These are phyloP conservation scores for Cosmia pyralina DNA, from an alignment of 2,888 invertebrate species.

Conservation along the genomic window DNA sequence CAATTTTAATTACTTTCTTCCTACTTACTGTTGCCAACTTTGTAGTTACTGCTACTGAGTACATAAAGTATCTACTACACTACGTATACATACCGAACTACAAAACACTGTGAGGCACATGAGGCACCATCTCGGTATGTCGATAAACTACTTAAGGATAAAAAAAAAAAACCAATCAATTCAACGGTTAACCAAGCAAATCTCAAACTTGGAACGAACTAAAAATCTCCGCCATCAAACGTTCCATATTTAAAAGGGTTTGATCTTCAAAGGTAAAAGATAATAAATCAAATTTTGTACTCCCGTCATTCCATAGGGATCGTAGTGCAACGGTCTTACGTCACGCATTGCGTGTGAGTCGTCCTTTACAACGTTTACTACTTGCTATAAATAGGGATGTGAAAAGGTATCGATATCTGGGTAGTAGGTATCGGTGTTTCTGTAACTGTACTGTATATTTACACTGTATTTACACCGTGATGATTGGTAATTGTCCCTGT, in stretches of 20 bases:
- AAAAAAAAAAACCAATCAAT: constrained; percentile 3
- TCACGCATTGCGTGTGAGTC: constrained; percentile 63
- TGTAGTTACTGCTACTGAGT: not conserved
- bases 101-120: not conserved
- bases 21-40: not conserved
- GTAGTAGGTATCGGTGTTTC: not conserved
- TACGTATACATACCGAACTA: not conserved
- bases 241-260: constrained; percentile 56
- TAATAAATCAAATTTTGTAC: constrained; percentile 64
- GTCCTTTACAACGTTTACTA: constrained; percentile 52
- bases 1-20: not conserved
- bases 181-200: constrained; percentile 42
- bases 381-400: constrained; percentile 50
- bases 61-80: not conserved
- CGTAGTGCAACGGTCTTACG: constrained; percentile 46
- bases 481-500: not conserved
- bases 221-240: constrained; percentile 24
- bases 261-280: constrained; percentile 60
- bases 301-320: constrained; percentile 51
- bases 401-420: not conserved
- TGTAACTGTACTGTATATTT: not conserved
- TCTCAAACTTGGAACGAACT: constrained; percentile 43
- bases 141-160: not conserved
- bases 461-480: too few relatives aligned
- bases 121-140: too few relatives aligned